Evolutionary conservation across 2,113 vertebrate genomes (phyloP).

Genomic region (Platycercus adscitus): DNA sequence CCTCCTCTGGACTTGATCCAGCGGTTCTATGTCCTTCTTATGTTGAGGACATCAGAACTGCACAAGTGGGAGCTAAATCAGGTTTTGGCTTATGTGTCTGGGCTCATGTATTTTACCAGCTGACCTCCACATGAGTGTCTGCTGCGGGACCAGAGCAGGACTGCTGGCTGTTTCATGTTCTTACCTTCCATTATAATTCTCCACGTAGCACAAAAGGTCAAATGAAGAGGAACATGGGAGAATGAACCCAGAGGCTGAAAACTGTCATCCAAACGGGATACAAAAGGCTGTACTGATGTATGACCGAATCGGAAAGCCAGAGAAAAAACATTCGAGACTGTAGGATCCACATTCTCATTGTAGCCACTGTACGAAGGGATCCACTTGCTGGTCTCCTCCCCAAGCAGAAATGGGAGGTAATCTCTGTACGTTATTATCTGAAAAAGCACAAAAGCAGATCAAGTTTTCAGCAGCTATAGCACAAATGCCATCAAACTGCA

Average conservation of each 20-base stretch:
- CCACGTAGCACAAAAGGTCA: constrained; percentile 82
- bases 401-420: constrained; percentile 78
- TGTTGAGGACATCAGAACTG: no score
- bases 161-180: neutral
- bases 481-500: neutral
- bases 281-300: constrained; percentile 75
- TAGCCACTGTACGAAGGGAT: constrained; percentile 79
- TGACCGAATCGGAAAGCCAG: constrained; percentile 86
- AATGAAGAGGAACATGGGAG: constrained; percentile 73
- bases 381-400: neutral
- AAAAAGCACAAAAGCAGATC: neutral
- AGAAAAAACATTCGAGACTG: constrained; percentile 81
- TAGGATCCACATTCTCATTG: constrained; percentile 73
- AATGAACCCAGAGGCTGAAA: constrained; percentile 66
- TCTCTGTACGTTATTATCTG: constrained; percentile 83
- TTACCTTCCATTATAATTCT: constrained; percentile 83
- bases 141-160: neutral
- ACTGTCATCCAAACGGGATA: constrained; percentile 70
- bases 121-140: neutral
- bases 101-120: neutral
- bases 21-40: no score
- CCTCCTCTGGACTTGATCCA: no score
- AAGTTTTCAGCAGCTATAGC: neutral
- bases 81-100: neutral
- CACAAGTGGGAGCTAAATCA: neutral